A percentile compares a stretch with the other conserved stretches of the same genome.
Evolutionary conservation across 2,113 vertebrate species (phyloP).

Genomic region (Sitta europaea): DNA sequence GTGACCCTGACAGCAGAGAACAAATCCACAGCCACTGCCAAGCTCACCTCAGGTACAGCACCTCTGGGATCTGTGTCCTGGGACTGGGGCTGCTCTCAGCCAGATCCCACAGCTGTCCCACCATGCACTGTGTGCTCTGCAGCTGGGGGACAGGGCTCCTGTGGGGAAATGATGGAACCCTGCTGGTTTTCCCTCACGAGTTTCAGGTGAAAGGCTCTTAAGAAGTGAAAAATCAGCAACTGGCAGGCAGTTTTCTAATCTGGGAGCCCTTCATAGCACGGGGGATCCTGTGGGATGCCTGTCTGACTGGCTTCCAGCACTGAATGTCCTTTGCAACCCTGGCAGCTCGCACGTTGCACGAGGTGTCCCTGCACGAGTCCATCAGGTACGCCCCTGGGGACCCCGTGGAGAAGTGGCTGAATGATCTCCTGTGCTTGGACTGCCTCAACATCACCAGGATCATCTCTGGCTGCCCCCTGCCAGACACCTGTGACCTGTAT

Average conservation of each 20-base stretch:
- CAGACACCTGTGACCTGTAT: constrained; percentile 95
- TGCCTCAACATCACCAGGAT: constrained; percentile 92
- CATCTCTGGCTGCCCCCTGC: constrained; percentile 91
- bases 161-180: background rate
- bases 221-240: accelerated
- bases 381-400: constrained; percentile 93
- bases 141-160: background rate
- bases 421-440: constrained; percentile 92
- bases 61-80: accelerated
- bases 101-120: accelerated
- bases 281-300: background rate
- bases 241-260: background rate
- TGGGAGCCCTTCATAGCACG: background rate
- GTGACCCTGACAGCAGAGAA: constrained; percentile 88
- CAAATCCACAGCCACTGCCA: constrained; percentile 78
- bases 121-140: accelerated
- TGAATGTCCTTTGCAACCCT: background rate
- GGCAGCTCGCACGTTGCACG: constrained; percentile 85
- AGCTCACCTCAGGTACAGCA: constrained; percentile 82
- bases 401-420: constrained; percentile 92
- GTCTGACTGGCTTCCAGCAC: background rate
- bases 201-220: background rate
- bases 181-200: accelerated
- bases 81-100: background rate
- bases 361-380: constrained; percentile 92